Evolutionary conservation across 2,113 vertebrate genomes (phyloP).

Genomic region (Reinhardtius hippoglossoides): DNA sequence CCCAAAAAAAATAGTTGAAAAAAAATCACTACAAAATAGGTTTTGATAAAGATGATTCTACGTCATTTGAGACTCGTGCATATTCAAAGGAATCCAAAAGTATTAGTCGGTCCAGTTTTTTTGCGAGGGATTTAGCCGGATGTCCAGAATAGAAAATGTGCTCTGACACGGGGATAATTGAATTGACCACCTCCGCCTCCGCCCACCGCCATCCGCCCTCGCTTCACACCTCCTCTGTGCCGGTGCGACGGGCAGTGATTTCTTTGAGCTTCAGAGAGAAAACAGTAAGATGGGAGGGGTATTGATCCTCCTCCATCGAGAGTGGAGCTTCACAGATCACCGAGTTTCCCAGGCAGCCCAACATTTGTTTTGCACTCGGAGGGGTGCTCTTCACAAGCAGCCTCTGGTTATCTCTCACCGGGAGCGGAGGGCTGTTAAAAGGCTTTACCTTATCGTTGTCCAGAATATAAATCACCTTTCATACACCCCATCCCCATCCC

Average conservation of each 20-base stretch:
- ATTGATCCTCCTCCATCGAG: slow-evolving; percentile 75
- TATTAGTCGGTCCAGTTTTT: slow-evolving; percentile 14
- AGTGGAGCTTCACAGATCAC: slow-evolving; percentile 68
- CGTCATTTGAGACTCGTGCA: slow-evolving; percentile 2
- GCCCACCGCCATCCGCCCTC: slow-evolving; percentile 56
- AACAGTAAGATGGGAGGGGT: slow-evolving; percentile 72
- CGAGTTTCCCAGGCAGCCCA: slow-evolving; percentile 65
- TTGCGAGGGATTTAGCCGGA: not conserved
- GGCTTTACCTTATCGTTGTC: slow-evolving; percentile 71
- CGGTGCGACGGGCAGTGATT: slow-evolving; percentile 57
- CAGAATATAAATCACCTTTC: slow-evolving; percentile 68
- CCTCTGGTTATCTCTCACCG: slow-evolving; percentile 55
- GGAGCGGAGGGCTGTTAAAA: slow-evolving; percentile 43
- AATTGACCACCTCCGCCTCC: slow-evolving; percentile 70
- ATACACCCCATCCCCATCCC: slow-evolving; percentile 6
- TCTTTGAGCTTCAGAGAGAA: slow-evolving; percentile 67
- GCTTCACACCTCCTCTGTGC: slow-evolving; percentile 62
- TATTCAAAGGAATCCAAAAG: slow-evolving; percentile 16
- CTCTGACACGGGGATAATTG: slow-evolving; percentile 73
- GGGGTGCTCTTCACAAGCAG: slow-evolving; percentile 52
- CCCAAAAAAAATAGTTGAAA: no score
- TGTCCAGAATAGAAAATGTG: slow-evolving; percentile 57
- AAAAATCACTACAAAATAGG: no score
- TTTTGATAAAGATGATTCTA: slow-evolving; percentile 17
- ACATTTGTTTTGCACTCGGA: slow-evolving; percentile 39